These are phyloP conservation scores for Dorcus parallelipipedus DNA, from an alignment of 2,888 invertebrate species.

Conservation along the genomic window DNA sequence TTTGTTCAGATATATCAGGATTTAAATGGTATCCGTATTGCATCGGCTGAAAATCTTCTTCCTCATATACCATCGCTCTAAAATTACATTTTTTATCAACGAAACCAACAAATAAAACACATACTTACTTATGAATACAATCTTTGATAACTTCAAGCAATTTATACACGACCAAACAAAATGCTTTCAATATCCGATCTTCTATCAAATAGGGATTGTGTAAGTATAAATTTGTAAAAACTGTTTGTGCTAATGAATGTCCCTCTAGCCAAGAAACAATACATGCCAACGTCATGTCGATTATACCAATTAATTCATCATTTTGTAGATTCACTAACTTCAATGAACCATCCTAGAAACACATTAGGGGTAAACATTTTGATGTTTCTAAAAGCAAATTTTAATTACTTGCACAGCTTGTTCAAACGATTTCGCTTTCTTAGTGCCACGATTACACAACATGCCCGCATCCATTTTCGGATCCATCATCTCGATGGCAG, in stretches of 20 bases:
- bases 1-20: conserved; percentile 76
- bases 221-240: conserved; percentile 93
- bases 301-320: conserved; percentile 84
- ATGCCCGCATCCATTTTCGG: conserved; percentile 99
- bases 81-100: conserved; percentile 18
- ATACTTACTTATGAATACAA: conserved; percentile 75
- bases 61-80: conserved; percentile 84
- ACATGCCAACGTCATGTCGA: conserved; percentile 91
- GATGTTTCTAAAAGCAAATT: not conserved
- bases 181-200: conserved; percentile 80
- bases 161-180: conserved; percentile 84
- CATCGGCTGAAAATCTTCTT: conserved; percentile 95
- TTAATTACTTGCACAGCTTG: conserved; percentile 68
- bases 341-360: conserved; percentile 66
- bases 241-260: conserved; percentile 92
- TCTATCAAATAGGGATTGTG: conserved; percentile 85
- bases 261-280: conserved; percentile 98
- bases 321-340: conserved; percentile 74
- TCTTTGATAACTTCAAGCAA: conserved; percentile 86
- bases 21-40: conserved; percentile 85
- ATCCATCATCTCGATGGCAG: conserved; percentile 99
- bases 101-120: conserved; percentile 11
- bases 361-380: not conserved
- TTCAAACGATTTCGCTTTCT: conserved; percentile 81
- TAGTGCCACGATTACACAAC: conserved; percentile 85